phyloP scores from a whole-genome alignment of 2,797 vertebrate genomes.

The Benthosema pterotum region DNA sequence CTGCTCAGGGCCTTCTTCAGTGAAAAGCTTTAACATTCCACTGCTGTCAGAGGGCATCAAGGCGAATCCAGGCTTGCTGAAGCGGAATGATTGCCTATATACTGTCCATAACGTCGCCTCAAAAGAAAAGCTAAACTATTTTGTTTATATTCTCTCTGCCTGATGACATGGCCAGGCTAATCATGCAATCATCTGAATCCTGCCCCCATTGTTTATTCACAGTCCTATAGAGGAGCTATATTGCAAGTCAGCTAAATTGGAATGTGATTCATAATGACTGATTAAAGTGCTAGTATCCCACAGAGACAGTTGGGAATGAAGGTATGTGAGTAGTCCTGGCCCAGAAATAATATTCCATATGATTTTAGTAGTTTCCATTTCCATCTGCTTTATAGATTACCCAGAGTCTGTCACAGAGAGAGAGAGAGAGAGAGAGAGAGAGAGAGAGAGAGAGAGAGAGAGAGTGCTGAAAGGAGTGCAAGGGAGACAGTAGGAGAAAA shows the following conservation, averaged over 20 bases:
- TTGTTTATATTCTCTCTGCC: not conserved
- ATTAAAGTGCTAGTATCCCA: slow-evolving; percentile 41
- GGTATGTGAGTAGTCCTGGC: slow-evolving; percentile 44
- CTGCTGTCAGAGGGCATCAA: slow-evolving; percentile 76
- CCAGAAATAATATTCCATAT: slow-evolving; percentile 74
- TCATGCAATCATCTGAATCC: slow-evolving; percentile 6
- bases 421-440: slow-evolving; percentile 36
- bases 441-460: slow-evolving; percentile 28
- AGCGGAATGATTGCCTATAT: slow-evolving; percentile 43
- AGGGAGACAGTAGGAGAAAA: slow-evolving; percentile 18
- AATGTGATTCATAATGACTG: slow-evolving; percentile 24
- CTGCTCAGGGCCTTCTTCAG: slow-evolving; percentile 72
- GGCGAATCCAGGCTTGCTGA: slow-evolving; percentile 75
- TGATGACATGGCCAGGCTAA: not conserved
- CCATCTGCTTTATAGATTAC: slow-evolving; percentile 78
- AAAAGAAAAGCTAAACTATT: not conserved
- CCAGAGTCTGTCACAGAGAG: slow-evolving; percentile 61
- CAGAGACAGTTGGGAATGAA: slow-evolving; percentile 41
- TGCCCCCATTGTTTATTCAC: not conserved
- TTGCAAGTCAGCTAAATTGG: not conserved
- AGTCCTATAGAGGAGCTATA: not conserved
- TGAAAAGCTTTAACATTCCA: slow-evolving; percentile 78
- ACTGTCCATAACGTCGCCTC: slow-evolving; percentile 35
- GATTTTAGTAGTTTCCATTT: slow-evolving; percentile 79
- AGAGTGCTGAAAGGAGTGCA: slow-evolving; percentile 16